Percentiles rank a stretch among this genome's conserved stretches.
Conservation (phyloP, 2,888 invertebrate species). For the Sabatieria punctata region DNA sequence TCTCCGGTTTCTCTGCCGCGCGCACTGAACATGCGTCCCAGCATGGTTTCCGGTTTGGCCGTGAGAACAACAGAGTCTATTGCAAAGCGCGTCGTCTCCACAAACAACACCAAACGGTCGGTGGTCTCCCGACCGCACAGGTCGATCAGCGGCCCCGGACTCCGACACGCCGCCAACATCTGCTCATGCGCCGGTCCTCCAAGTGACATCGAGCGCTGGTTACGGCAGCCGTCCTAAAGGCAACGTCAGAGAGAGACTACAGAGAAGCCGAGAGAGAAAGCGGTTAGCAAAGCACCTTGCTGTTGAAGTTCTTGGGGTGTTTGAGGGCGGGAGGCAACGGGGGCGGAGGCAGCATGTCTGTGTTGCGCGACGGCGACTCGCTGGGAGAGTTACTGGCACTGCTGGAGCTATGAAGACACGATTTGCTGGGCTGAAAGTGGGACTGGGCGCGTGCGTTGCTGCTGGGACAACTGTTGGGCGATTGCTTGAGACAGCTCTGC, state of each 20-base stretch:
- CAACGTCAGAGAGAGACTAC: too few relatives aligned
- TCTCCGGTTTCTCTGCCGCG: slow-evolving; percentile 48
- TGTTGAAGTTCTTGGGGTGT: too few relatives aligned
- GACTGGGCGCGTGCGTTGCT: too few relatives aligned
- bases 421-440: not conserved
- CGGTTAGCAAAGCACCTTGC: too few relatives aligned
- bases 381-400: slow-evolving; percentile 1
- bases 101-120: slow-evolving; percentile 61
- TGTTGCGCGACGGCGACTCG: slow-evolving; percentile 3
- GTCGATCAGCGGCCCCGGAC: slow-evolving; percentile 13
- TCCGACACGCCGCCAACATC: slow-evolving; percentile 13
- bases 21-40: slow-evolving; percentile 88
- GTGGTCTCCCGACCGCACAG: slow-evolving; percentile 12
- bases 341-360: not conserved
- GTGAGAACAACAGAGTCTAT: slow-evolving; percentile 80
- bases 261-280: too few relatives aligned
- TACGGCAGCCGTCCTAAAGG: too few relatives aligned
- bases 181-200: slow-evolving; percentile 28
- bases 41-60: slow-evolving; percentile 91
- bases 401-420: not conserved
- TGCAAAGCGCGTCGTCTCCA: slow-evolving; percentile 83
- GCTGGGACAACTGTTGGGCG: too few relatives aligned
- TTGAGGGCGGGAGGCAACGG: slow-evolving; percentile 6
- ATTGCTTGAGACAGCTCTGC: too few relatives aligned
- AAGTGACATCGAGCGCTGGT: slow-evolving; percentile 26